Conservation (phyloP, 2,797 vertebrate species). For the Coracias cyanogaster region DNA sequence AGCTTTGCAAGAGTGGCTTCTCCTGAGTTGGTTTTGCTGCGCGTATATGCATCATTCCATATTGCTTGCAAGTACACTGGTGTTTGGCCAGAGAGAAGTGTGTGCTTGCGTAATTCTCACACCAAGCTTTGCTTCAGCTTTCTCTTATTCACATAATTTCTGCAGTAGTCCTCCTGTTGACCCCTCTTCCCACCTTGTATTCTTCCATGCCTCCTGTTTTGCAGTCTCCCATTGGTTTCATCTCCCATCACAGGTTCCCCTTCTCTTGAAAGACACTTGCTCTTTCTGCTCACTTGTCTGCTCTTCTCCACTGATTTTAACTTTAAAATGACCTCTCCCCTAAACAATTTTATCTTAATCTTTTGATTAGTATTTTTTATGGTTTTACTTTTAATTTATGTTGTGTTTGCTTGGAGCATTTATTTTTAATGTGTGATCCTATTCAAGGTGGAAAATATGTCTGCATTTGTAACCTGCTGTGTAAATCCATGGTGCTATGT, state of each 20-base stretch:
- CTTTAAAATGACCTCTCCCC: neutral
- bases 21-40: neutral
- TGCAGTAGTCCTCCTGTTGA: neutral
- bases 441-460: neutral
- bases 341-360: neutral
- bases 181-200: neutral
- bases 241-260: neutral
- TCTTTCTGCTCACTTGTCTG: neutral
- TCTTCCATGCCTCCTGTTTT: neutral
- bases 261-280: neutral
- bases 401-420: neutral
- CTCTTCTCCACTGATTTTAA: neutral
- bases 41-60: fast-evolving
- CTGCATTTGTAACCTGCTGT: neutral
- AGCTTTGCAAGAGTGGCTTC: neutral
- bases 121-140: neutral
- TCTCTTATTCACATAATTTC: neutral
- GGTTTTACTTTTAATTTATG: neutral
- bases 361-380: neutral
- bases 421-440: neutral
- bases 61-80: neutral
- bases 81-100: neutral
- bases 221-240: neutral
- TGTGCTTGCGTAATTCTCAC: neutral
- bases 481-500: neutral